Base-by-base conservation (phyloP, 2,888 invertebrate genomes). In the Synergus umbraculus region DNA sequence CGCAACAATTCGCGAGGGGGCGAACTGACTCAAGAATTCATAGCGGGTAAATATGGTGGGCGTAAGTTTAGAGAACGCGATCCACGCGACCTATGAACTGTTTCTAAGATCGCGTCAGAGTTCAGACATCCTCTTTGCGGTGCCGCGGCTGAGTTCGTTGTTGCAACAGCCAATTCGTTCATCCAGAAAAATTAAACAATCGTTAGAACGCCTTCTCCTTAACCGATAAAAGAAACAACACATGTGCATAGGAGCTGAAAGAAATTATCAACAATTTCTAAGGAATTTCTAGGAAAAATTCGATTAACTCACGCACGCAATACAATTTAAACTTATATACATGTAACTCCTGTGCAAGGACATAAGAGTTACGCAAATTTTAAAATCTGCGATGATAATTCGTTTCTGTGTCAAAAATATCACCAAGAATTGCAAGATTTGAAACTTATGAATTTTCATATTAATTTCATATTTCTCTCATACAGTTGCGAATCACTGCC, bases 11-110 rank as follows among this genome's bases (percentile, higher is more conserved):
- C 86, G 86, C 87, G 88, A 87, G 88, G 88, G 88, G 88, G 88
- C 88, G 88, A 89, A 87, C 86, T 85, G 83, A 85, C 87, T 87
- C 79, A 84, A 88, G 89, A 90, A 90, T 90, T 89, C 87, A 86
- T 87, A 88, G 82, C 88, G 89, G 85, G 89, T 88, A 90, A 89
- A 90, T 89, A 89, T 86, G 83, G 87, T 88, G 87, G 88, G 89
- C 87, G 89, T 85, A 86, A 86, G 85, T 85, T 86, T 82, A 81
- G 80, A 80, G 84, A 87, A 89, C 86, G 88, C 86, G 84, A 87
- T 85, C 83, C 85, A 67, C 80, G 82, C 83, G 86, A 88, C 83
- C 86, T 85, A 85, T 86, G 84, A 86, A 84, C 86, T 79, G 65
- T 81, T 66, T 60, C 80, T 84, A 80, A 84, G 82, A 78, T 81